Base-by-base conservation (phyloP, 2,888 invertebrate species). In the Apotomis capreana region DNA sequence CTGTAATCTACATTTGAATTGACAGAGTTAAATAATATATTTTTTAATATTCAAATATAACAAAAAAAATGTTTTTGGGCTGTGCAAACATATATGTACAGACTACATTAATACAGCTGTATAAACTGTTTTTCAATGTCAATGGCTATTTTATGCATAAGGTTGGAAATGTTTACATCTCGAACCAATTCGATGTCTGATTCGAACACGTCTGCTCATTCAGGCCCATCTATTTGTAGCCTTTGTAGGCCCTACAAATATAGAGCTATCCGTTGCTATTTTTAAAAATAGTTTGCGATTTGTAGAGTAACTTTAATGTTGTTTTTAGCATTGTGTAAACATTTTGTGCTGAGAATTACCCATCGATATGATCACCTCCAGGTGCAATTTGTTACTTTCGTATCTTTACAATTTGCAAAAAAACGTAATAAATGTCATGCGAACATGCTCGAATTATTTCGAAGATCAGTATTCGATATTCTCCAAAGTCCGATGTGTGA, bases 161-260 rank as follows among this genome's bases (percentile, higher is more conserved):
- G 55, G 5, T 55, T 15, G 44, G 12, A 26, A 15, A 44, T 54
- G 55, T 46, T 65, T 57, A 55, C 46, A 54, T 63, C 40, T 12
- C 63, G 15, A 10, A 54, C 46, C 65, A 65, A 58, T 36, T 46
- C 46, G 26, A 40, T n/a, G 15, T 64, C 52, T 36, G 52, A 26
- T 26, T n/a, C 8, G 9, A 36, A 46, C 55, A 57, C 55, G 55
- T 15, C 46, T 55, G 10, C 36, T n/a, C 65, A 65, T 65, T 65
- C 65, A 65, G 26, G 55, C 46, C 44, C 65, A 55, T 57, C 65
- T 65, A 65, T 65, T 65, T 65, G 55, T 55, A 65, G 55, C n/a
- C n/a, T 65, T 65, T 65, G 55, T 55, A 65, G 55, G 26, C n/a
- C 55, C 46, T 46, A 65, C 46, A 55, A 65, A 65, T 44, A 65